Base-by-base conservation (phyloP, 2,797 vertebrate species). In the Siniperca undulata region DNA sequence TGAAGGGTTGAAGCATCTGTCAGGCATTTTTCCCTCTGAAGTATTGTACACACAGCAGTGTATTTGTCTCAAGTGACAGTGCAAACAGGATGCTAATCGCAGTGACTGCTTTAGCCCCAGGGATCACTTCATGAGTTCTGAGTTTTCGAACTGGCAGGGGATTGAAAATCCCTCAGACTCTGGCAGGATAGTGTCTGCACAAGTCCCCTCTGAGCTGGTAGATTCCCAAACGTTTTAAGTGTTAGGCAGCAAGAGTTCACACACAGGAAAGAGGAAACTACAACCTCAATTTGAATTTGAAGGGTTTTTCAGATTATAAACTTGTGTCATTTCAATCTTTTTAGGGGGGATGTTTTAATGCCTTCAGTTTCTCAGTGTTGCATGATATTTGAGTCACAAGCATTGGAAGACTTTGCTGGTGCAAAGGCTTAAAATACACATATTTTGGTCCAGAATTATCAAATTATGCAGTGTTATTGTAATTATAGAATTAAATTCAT, bases 61-160 rank as follows among this genome's bases (percentile, higher is more conserved):
- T 70, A 44, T 80, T 78, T 68, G 64, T 86, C 78, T 89, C 68
- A 27, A 34, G 75, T 38, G 82, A 81, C 6, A 27, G 55, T n/a
- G 22, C 24, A 61, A 17, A 58, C 69, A 56, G 85, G 81, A 83
- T 77, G 82, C 42, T 73, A 30, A 74, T 78, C 48, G 0, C 38
- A 62, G 77, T 16, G 40, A 46, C 72, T 46, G 70, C 48, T 71
- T 30, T 0, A 42, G 38, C 65, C 56, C 5, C 19, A 0, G 3
- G 7, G 62, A 68, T 44, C 30, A 64, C 71, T 77, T 52, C 64
- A 69, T 62, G 65, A 77, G 22, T n/a, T 53, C 7, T 16, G 64
- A 73, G 36, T 36, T 70, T 72, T 70, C 5, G 0, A 16, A 50
- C 44, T n/a, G 36, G 61, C n/a, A 60, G 46, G 10, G 27, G 61